Base-by-base conservation (phyloP, 1,140 invertebrate genomes). In the Adelges cooleyi region DNA sequence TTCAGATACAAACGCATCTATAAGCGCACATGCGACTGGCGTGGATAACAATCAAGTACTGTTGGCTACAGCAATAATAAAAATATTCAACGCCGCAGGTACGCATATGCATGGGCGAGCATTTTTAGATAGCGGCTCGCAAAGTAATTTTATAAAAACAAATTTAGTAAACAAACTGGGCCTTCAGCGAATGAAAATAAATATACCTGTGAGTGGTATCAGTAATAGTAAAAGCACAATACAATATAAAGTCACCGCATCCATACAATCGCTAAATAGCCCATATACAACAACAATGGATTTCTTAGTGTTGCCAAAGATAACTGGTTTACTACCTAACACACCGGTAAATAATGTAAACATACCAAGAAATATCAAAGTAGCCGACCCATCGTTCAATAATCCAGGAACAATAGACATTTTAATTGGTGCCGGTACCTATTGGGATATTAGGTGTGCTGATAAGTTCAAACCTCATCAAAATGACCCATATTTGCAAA, bases 351-450 rank as follows among this genome's bases (percentile, higher is more conserved):
- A 18, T 10, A 36, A 23, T 36, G 17, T 53, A 1, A 40, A 38
- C 2, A 5, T 65, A 2, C 65, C 65, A 9, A 22, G 15, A 17
- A 11, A 65, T 22, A 25, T 65, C 1, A n/a, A 13, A 0, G 11
- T 65, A 4, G 65, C 65, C 15, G 62, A 65, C 27, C 62, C 62
- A 20, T 22, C n/a, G 4, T 65, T 65, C n/a, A 49, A 65, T 38
- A 4, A 50, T 13, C 62, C 62, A 2, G 29, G 25, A 15, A 29
- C 4, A 38, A 25, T 65, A 2, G 46, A 65, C 18, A 10, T 65
- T n/a, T 36, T 51, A 15, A 44, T 62, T 5, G 54, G 40, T 13
- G 40, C 25, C 1, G 27, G 33, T 11, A 33, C 42, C 0, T 65
- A 44, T 51, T 65, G 46, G 62, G n/a, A 65, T 11, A 11, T 50